Percentiles rank a stretch among this genome's conserved stretches.
Conservation (phyloP, 2,113 vertebrate genomes). For the Lamprotornis superbus region DNA sequence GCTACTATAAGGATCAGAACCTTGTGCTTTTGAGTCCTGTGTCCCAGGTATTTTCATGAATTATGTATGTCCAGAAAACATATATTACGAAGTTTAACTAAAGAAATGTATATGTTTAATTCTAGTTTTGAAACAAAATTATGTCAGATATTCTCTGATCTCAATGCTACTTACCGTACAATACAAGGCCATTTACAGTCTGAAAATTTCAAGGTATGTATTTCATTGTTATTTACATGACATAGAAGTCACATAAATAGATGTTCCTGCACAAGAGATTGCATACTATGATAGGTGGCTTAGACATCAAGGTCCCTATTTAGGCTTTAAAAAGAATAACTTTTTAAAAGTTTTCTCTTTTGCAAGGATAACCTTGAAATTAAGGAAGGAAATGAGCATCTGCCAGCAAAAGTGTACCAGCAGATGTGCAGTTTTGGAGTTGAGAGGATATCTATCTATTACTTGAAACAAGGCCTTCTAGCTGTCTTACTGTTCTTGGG, state of each 20-base stretch:
- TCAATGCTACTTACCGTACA: constrained; percentile 94
- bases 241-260: constrained; percentile 27
- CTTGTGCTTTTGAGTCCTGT: constrained; percentile 43
- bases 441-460: not conserved
- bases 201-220: constrained; percentile 97
- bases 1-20: constrained; percentile 11
- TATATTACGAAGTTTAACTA: constrained; percentile 30
- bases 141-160: constrained; percentile 96
- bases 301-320: not conserved
- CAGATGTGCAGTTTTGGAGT: not conserved
- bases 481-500: not conserved
- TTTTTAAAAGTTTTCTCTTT: not conserved
- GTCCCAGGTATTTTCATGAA: constrained; percentile 36
- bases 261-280: constrained; percentile 9
- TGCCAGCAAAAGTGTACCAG: not conserved
- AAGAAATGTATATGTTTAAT: constrained; percentile 70
- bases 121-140: constrained; percentile 97
- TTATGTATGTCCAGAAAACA: constrained; percentile 22
- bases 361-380: not conserved
- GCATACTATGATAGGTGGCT: not conserved
- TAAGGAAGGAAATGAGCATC: not conserved
- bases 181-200: constrained; percentile 98
- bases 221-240: constrained; percentile 33
- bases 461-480: not conserved
- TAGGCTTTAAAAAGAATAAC: not conserved